Conservation (phyloP, 2,888 invertebrate species). For the Tenthredo mesomela region DNA sequence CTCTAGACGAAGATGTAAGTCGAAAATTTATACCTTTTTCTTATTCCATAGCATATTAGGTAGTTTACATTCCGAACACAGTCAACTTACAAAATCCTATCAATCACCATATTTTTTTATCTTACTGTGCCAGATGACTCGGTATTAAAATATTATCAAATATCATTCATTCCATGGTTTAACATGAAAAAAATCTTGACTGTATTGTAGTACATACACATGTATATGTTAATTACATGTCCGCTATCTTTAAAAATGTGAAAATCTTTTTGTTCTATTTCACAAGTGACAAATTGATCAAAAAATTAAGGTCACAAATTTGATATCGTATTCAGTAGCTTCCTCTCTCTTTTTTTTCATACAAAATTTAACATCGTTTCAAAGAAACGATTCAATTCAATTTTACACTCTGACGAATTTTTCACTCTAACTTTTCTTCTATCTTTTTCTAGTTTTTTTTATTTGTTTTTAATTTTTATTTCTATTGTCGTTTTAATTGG, state of each 20-base stretch:
- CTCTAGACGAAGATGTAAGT: slow-evolving; percentile 91
- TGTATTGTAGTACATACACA: too few species aligned
- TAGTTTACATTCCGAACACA: too few species aligned
- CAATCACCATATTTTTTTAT: neutral
- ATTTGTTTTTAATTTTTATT: neutral
- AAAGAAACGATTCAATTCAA: neutral
- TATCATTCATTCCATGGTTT: neutral
- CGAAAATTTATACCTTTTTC: neutral
- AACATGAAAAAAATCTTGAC: too few species aligned
- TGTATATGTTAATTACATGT: too few species aligned
- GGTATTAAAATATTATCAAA: neutral
- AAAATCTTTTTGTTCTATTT: too few species aligned
- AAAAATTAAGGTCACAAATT: neutral
- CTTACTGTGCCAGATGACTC: neutral
- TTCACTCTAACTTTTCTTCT: neutral
- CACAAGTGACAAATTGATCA: neutral
- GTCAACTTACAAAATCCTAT: neutral
- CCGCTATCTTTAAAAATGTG: too few species aligned
- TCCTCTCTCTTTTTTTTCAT: neutral
- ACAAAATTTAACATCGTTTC: neutral
- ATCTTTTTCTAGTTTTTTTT: neutral
- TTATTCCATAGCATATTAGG: neutral
- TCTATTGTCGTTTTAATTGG: neutral
- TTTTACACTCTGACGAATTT: neutral
- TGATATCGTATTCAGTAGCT: neutral